Evolutionary conservation across 23 tunicate species (phyloP).

Genomic region (Diplosoma virens): DNA sequence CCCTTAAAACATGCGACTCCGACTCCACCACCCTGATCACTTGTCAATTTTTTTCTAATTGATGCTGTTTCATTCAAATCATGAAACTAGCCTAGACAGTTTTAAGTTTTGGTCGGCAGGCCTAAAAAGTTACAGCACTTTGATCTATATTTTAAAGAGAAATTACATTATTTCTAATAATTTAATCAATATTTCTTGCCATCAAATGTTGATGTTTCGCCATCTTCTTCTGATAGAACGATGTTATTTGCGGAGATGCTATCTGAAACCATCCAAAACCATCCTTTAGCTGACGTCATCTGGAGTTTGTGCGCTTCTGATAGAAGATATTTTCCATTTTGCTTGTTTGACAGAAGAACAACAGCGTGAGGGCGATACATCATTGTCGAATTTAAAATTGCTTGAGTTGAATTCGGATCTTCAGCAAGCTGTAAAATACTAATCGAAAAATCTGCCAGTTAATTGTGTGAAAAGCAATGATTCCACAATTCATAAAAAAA

Average conservation of each 20-base stretch:
- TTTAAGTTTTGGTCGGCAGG: too few species aligned
- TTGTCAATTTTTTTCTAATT: too few species aligned
- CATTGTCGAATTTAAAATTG: not conserved
- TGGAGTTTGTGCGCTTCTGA: conserved; percentile 23
- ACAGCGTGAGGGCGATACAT: conserved; percentile 42
- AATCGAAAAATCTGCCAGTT: too few species aligned
- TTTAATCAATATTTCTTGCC: conserved; percentile 13
- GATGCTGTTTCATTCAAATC: too few species aligned
- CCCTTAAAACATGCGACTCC: too few species aligned
- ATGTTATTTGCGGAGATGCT: not conserved
- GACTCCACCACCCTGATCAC: too few species aligned
- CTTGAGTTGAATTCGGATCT: not conserved
- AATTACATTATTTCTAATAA: not conserved
- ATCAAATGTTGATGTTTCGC: conserved; percentile 18
- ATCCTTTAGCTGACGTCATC: conserved; percentile 49
- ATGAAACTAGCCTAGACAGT: too few species aligned
- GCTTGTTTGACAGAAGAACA: not conserved
- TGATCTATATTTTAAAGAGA: too few species aligned
- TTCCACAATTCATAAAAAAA: too few species aligned
- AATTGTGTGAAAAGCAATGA: too few species aligned
- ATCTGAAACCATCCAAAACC: conserved; percentile 63
- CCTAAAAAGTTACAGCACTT: too few species aligned
- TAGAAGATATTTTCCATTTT: not conserved
- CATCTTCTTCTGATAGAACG: not conserved
- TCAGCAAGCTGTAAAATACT: not conserved